Evolutionary conservation across 2,888 invertebrate species (phyloP), one percentile per base, ranked within the genome.

Genomic region (Hirtodrosophila duncani): DNA sequence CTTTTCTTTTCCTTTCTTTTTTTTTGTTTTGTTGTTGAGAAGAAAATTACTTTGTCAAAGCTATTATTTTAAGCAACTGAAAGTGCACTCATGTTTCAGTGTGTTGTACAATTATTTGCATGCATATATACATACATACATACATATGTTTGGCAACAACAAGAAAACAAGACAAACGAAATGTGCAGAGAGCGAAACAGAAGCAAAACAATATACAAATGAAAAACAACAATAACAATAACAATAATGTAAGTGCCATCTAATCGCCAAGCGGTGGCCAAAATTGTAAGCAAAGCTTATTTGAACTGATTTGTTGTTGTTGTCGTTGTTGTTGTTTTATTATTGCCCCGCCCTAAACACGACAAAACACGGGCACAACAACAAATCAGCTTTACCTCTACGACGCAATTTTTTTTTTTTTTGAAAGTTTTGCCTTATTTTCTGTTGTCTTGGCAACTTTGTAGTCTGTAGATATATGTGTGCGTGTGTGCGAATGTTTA

Each of bases 381-480:
- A n/a, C n/a, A n/a, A n/a, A n/a, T n/a, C n/a, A n/a, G n/a, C n/a
- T n/a, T n/a, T n/a, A n/a, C n/a, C n/a, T n/a, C 70, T 66, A 57
- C 77, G 80, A 63, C 72, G 72, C 72, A 72, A 59, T 81, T 77
- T 59, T 80, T 17, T 57, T 37, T 42, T 34, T 33, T 53, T 44
- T 44, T 44, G 27, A 74, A 69, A 81, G 68, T 81, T 72, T 70
- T 66, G 44, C 55, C 50, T 43, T 67, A 79, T 72, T 50, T 81
- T 81, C 72, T 79, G 69, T 72, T 50, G 72, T 81, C 72, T 79
- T 81, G 72, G 60, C 52, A 60, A 72, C 82, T 70, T 81, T 75
- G 49, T 56, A 63, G 55, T 45, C n/a, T 26, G n/a, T n/a, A n/a
- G n/a, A n/a, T 9, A 20, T 27, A 16, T 42, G 4, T 18, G 20